A percentile compares a stretch with the other conserved stretches of the same genome.
phyloP scores from a whole-genome alignment of 2,888 invertebrate species.

The Trypoxylon attenuatum region DNA sequence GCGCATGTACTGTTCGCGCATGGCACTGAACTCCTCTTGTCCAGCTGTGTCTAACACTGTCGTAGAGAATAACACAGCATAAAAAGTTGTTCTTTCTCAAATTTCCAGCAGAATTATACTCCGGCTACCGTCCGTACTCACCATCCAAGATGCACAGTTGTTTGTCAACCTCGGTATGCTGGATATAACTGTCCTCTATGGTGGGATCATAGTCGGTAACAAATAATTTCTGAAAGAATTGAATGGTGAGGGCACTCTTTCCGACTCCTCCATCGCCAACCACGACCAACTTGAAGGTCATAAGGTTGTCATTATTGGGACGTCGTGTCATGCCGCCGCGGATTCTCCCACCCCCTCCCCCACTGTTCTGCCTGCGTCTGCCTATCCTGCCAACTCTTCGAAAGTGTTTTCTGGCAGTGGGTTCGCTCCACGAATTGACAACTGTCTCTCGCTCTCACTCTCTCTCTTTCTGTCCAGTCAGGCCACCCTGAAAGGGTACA shows the following conservation, averaged over 20 bases:
- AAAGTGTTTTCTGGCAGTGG: constrained; percentile 45
- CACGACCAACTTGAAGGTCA: constrained; percentile 91
- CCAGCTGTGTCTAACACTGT: constrained; percentile 95
- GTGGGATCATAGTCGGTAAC: constrained; percentile 97
- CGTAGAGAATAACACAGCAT: too few species aligned
- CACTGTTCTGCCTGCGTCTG: constrained; percentile 65
- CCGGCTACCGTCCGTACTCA: constrained; percentile 69
- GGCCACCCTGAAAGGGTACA: constrained; percentile 32
- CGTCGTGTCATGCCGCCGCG: constrained; percentile 80
- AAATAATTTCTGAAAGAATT: constrained; percentile 96
- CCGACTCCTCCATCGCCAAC: constrained; percentile 97
- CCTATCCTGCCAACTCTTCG: constrained; percentile 67
- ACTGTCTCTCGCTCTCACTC: constrained; percentile 2
- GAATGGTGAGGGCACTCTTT: constrained; percentile 97
- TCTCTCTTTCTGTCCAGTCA: constrained; percentile 5
- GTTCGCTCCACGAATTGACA: constrained; percentile 22
- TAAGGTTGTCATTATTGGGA: constrained; percentile 82
- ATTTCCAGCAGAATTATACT: neutral
- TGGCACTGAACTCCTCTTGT: constrained; percentile 96
- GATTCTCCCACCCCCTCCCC: constrained; percentile 59
- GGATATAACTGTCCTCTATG: constrained; percentile 96
- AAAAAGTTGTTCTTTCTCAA: neutral
- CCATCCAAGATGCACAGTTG: constrained; percentile 94
- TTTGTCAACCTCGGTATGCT: constrained; percentile 94
- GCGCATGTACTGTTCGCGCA: constrained; percentile 95